Base-by-base conservation (phyloP, 2,888 invertebrate species). In the Chorisops tibialis region DNA sequence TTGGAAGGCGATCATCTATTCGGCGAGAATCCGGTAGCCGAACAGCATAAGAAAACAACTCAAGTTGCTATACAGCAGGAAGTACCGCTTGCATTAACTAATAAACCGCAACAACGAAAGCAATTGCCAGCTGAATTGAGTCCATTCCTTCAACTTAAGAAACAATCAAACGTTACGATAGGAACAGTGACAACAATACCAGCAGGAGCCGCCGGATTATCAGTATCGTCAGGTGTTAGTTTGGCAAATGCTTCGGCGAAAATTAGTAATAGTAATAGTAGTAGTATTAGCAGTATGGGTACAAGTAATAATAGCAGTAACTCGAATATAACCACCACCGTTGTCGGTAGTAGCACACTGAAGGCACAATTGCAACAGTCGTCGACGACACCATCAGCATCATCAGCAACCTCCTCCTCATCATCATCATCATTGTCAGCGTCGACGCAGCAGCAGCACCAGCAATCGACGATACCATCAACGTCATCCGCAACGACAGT, bases 1-100 rank as follows among this genome's bases (percentile, higher is more conserved):
- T 81, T 99, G 68, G 98, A 99, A 77, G 97, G 97, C 41, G 96
- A 96, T 76, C 93, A 94, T 77, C 81, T 95, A 74, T 95, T 96
- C 79, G 86, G 88, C 67, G 93, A 93, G 71, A 88, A 86, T 70
- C 81, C 58, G 9, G 68, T 67, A 38, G 54, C 14, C 11, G 70
- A 69, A 37, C 70, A 72, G 59, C 70, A 72, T 59, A 70, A 84
- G 39, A 68, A 73, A 22, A 47, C 63, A 60, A 47, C 49, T 51
- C 62, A 61, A 61, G 38, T 59, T 12, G 56, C 56, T 48, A 58
- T 52, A 24, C 47, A 62, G 9, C 80, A 80, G 68, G 84, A 85
- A 56, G 74, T 74, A 12, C 86, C 87, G 12, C 79, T 86, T 30
- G 86, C 87, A 35, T 79, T 87, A 43, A 81, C 63, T 14, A 66